Conservation (phyloP, 2,797 vertebrate genomes). For the Hoplostethus mediterraneus region DNA sequence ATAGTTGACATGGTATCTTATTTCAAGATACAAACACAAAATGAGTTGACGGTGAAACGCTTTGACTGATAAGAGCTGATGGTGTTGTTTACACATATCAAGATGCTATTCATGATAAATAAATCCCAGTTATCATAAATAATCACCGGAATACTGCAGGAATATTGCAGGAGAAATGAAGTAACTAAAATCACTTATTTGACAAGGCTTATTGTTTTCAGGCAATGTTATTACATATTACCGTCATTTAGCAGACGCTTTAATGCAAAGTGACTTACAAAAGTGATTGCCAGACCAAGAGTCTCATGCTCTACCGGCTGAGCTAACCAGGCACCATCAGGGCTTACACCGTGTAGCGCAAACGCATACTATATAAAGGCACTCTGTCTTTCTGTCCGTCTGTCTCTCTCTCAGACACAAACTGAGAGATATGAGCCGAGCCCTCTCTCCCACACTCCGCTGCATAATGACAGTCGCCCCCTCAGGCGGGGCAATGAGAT, state of each 20-base stretch:
- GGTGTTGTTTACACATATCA: too few relatives aligned
- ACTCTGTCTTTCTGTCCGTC: neutral
- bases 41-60: neutral
- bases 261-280: too few relatives aligned
- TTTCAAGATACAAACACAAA: too few relatives aligned
- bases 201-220: too few relatives aligned
- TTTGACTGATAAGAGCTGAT: neutral
- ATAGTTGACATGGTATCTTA: too few relatives aligned
- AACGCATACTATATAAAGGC: neutral
- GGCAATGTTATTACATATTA: too few relatives aligned
- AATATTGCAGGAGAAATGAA: too few relatives aligned
- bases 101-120: neutral
- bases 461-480: conserved; percentile 1
- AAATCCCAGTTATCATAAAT: too few relatives aligned
- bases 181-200: neutral
- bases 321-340: neutral
- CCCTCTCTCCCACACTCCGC: neutral
- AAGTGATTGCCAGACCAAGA: too few relatives aligned
- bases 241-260: too few relatives aligned
- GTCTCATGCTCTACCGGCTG: too few relatives aligned
- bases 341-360: neutral
- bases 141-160: too few relatives aligned
- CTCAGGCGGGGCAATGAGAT: conserved; percentile 4
- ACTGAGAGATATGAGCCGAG: neutral
- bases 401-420: neutral